phyloP scores from a whole-genome alignment of 1,140 invertebrate genomes.

The Papilio xuthus region DNA sequence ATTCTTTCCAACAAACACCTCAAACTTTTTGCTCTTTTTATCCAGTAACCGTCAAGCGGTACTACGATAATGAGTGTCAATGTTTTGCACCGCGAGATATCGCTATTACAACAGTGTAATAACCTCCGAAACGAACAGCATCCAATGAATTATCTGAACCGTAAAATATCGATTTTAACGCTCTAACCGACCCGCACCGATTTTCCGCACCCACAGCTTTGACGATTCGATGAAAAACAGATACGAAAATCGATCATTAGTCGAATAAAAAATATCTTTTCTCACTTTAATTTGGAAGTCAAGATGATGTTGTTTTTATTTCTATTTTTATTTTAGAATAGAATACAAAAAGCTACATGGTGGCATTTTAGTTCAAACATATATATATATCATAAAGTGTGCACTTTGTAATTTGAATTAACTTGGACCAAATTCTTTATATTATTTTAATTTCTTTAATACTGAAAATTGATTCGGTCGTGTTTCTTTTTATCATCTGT shows the following conservation, averaged over 20 bases:
- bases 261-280: conserved; percentile 45
- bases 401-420: conserved; percentile 57
- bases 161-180: conserved; percentile 65
- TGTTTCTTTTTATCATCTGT: neutral
- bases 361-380: conserved; percentile 44
- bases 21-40: conserved; percentile 18
- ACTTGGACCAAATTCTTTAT: conserved; percentile 72
- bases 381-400: too few relatives aligned
- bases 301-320: conserved; percentile 47
- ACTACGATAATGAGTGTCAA: conserved; percentile 22
- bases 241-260: conserved; percentile 45
- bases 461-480: neutral
- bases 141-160: conserved; percentile 59
- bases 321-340: conserved; percentile 41
- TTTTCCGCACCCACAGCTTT: conserved; percentile 57
- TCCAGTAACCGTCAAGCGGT: conserved; percentile 1
- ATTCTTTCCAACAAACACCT: neutral
- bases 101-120: conserved; percentile 52
- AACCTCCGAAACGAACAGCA: conserved; percentile 55
- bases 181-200: conserved; percentile 49
- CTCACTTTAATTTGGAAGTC: conserved; percentile 40
- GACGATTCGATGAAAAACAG: conserved; percentile 48
- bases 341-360: conserved; percentile 41
- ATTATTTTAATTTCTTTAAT: conserved; percentile 52
- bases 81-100: conserved; percentile 25